Evolutionary conservation across 53 echinoderm and acorn worm genomes (phyloP).

Genomic region (Actinopyga echinites): DNA sequence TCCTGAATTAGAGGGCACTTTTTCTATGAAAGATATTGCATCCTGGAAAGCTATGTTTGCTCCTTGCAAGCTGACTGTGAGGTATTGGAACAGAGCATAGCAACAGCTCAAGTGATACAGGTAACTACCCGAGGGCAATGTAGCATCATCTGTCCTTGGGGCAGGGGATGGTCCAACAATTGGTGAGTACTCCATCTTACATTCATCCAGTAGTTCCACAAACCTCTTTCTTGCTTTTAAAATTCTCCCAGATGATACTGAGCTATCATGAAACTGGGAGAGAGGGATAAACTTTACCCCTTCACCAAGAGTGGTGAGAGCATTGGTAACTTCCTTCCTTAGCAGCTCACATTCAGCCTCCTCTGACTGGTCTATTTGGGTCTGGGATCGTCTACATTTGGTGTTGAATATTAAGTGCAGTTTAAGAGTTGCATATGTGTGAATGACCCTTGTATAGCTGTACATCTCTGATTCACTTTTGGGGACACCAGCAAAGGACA

Average conservation of each 20-base stretch:
- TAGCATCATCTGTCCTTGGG: not conserved
- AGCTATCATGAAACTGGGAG: conserved; percentile 43
- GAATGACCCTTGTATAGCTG: conserved; percentile 45
- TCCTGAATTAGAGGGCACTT: conserved; percentile 13
- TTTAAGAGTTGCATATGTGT: conserved; percentile 58
- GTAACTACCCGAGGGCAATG: conserved; percentile 51
- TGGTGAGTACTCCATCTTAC: conserved; percentile 34
- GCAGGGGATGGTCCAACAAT: conserved; percentile 25
- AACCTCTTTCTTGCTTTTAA: conserved; percentile 79
- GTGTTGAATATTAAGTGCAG: conserved; percentile 4
- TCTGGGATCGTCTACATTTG: not conserved
- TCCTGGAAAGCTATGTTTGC: conserved; percentile 79
- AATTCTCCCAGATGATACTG: conserved; percentile 64
- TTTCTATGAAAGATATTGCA: conserved; percentile 53
- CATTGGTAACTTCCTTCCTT: conserved; percentile 56
- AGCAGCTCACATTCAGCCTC: not conserved
- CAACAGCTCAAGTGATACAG: conserved; percentile 68
- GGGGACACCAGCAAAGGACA: conserved; percentile 55
- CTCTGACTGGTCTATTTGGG: not conserved
- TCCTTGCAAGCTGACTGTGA: conserved; percentile 85
- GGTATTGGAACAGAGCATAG: conserved; percentile 89
- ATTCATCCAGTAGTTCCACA: conserved; percentile 46
- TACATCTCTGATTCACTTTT: conserved; percentile 38
- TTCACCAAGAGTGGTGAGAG: conserved; percentile 71
- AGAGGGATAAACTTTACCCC: conserved; percentile 58